phyloP scores from a whole-genome alignment of 2,888 invertebrate genomes.

The Drosophila robusta region DNA sequence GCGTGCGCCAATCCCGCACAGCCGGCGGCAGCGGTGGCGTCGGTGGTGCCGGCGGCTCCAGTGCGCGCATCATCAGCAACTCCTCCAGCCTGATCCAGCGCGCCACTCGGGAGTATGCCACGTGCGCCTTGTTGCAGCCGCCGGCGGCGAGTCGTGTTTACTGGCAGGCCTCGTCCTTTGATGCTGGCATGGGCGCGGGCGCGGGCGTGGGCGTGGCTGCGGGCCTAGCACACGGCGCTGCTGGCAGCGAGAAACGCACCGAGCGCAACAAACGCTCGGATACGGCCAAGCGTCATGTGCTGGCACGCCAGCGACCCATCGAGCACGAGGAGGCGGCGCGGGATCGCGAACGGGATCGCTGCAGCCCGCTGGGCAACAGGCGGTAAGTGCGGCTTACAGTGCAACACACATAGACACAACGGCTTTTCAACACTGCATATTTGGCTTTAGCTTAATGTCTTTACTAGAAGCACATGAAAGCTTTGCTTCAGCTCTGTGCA shows the following conservation, averaged over 20 bases:
- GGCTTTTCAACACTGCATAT: slow-evolving; percentile 12
- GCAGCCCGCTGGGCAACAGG: slow-evolving; percentile 80
- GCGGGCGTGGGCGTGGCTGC: background rate
- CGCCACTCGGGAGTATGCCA: slow-evolving; percentile 83
- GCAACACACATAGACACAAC: background rate
- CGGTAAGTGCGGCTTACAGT: slow-evolving; percentile 60
- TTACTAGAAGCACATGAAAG: background rate
- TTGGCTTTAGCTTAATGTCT: background rate
- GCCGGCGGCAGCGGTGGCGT: slow-evolving; percentile 4
- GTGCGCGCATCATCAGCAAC: slow-evolving; percentile 81
- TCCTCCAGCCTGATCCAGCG: slow-evolving; percentile 83
- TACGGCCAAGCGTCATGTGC: slow-evolving; percentile 90
- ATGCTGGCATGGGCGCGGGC: slow-evolving; percentile 85
- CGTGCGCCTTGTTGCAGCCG: slow-evolving; percentile 87
- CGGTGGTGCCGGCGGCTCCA: slow-evolving; percentile 54
- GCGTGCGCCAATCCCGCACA: slow-evolving; percentile 63
- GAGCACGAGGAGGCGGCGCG: slow-evolving; percentile 87
- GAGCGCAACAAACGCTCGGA: slow-evolving; percentile 87
- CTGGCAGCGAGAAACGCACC: slow-evolving; percentile 83
- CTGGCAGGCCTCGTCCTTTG: slow-evolving; percentile 93
- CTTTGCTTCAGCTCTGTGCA: background rate
- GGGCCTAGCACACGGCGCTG: slow-evolving; percentile 14
- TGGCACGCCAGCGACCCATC: slow-evolving; percentile 91
- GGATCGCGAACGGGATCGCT: slow-evolving; percentile 17
- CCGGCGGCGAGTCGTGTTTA: slow-evolving; percentile 86